Evolutionary conservation across 2,888 invertebrate species (phyloP), one percentile per base, ranked within the genome.

Genomic region (Diarsia dahlii): DNA sequence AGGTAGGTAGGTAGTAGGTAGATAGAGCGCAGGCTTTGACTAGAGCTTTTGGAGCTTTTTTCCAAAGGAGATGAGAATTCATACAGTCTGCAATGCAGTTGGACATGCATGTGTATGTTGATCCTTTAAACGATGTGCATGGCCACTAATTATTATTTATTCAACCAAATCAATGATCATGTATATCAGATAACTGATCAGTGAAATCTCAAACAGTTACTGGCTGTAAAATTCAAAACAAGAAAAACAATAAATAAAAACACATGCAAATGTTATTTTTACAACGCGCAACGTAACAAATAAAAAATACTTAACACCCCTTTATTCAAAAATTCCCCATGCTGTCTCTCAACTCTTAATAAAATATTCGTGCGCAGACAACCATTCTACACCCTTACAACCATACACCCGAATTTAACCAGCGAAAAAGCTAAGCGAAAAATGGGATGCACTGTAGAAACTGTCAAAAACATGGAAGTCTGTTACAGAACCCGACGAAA

Each of bases 381-480:
- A 56, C 67, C 71, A 79, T 68, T 69, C 28, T 23, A 54, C 66
- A 66, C 28, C 60, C 60, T 70, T 64, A 62, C 72, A 56, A 58
- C 63, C 39, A 45, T n/a, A 75, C 62, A 69, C 48, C 20, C 62
- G 45, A 76, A 81, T 81, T 82, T 71, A 82, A 79, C 73, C 75
- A 74, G 72, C 66, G 68, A 80, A 85, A 85, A 85, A 76, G 74
- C 76, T 80, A 77, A 73, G 62, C 78, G 66, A 77, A 83, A 87
- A 85, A 82, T 58, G 52, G 70, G 56, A 76, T 85, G 85, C 78
- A 76, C 70, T 78, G 45, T 63, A 77, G 72, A 76, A 74, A 80
- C 77, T 87, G 88, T 86, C 86, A 86, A 70, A 86, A 73, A 81
- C 86, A 86, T 77, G 71, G 64, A 69, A 68, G 74, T 74, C 78